Evolutionary conservation across 2,888 invertebrate genomes (phyloP).

Genomic region (Hedychridium roseum): DNA sequence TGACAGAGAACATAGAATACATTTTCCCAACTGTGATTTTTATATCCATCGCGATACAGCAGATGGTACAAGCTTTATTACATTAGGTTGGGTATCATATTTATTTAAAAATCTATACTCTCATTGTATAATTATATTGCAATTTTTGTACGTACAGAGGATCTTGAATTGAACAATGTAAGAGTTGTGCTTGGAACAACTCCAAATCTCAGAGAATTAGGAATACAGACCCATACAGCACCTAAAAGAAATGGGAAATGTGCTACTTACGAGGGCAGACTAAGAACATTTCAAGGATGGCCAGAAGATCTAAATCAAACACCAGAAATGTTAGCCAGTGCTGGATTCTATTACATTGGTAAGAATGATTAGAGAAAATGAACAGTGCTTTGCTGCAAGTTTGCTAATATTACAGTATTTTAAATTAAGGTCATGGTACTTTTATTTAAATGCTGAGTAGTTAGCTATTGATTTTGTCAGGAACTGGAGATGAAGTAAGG

Average conservation of each 20-base stretch:
- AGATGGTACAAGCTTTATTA: conserved; percentile 33
- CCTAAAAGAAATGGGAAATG: conserved; percentile 75
- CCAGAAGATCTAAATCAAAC: conserved; percentile 78
- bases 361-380: conserved; percentile 28
- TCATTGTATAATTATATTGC: background rate
- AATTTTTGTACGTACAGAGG: conserved; percentile 34
- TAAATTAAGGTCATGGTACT: conserved; percentile 1
- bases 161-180: conserved; percentile 59
- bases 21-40: conserved; percentile 70
- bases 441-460: background rate
- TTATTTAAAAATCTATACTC: conserved; percentile 1
- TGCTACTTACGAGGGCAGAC: conserved; percentile 74
- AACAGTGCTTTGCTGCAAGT: background rate
- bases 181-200: conserved; percentile 51
- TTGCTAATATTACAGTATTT: background rate
- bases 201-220: conserved; percentile 67
- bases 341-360: conserved; percentile 88
- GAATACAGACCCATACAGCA: conserved; percentile 69
- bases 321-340: conserved; percentile 80
- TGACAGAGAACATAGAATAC: conserved; percentile 72
- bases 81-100: background rate
- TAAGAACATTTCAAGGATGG: conserved; percentile 80
- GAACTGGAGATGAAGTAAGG: conserved; percentile 78
- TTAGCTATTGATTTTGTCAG: conserved; percentile 62
- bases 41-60: conserved; percentile 39